Evolutionary conservation across 2,888 invertebrate genomes (phyloP).

Genomic region (Antheraea assamensis): DNA sequence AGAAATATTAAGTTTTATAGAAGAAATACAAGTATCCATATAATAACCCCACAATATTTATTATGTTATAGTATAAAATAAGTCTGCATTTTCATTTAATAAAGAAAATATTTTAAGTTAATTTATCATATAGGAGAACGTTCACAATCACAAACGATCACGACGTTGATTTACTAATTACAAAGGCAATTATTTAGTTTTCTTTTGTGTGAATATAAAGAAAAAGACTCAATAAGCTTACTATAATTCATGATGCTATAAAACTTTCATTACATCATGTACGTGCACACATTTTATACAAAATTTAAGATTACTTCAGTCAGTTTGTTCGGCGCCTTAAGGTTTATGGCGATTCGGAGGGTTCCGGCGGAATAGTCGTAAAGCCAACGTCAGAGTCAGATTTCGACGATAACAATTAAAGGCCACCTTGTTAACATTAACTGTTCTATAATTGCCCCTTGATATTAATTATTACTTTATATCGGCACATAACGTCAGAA

Average conservation of each 20-base stretch:
- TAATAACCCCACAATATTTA: background rate
- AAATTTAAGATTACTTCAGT: conserved; percentile 20
- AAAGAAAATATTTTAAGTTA: no score
- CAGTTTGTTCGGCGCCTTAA: conserved; percentile 37
- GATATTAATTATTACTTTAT: conserved; percentile 62
- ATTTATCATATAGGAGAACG: no score
- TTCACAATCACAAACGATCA: no score
- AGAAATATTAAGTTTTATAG: background rate
- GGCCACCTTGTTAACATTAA: conserved; percentile 78
- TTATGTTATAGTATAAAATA: background rate
- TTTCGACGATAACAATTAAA: conserved; percentile 74
- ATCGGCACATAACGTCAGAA: conserved; percentile 37
- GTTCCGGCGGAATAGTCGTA: conserved; percentile 74
- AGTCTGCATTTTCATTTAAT: no score
- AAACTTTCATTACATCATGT: conserved; percentile 7
- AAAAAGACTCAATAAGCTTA: background rate
- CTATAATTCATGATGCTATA: background rate
- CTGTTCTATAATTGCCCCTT: conserved; percentile 69
- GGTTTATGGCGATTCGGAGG: conserved; percentile 62
- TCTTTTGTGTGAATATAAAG: background rate
- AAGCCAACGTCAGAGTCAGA: conserved; percentile 67
- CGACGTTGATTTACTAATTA: no score
- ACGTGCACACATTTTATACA: conserved; percentile 4
- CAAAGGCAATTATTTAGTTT: background rate
- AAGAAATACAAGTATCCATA: background rate